A percentile compares a stretch with the other conserved stretches of the same genome.
These are phyloP conservation scores for Sorex maritimensis DNA, from an alignment of 2,797 vertebrate species.

Conservation along the genomic window DNA sequence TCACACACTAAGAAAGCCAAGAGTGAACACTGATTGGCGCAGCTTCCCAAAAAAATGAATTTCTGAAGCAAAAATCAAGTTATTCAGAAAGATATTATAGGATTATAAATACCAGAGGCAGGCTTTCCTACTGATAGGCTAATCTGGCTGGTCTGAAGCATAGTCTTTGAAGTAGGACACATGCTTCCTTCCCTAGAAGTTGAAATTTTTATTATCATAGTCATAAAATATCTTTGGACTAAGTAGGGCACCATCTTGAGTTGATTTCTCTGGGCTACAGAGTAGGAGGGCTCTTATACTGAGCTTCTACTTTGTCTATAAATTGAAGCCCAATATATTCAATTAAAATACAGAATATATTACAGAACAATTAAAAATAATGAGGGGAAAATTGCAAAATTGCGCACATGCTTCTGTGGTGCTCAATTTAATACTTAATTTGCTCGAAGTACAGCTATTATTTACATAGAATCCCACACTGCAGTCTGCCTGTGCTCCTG, in stretches of 20 bases:
- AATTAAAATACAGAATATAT: too few relatives aligned
- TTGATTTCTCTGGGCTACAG: conserved; percentile 75
- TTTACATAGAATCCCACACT: conserved; percentile 14
- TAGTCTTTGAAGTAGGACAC: not conserved
- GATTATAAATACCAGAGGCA: not conserved
- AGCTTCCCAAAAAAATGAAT: conserved; percentile 21
- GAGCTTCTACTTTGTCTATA: conserved; percentile 65
- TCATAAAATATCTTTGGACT: conserved; percentile 75
- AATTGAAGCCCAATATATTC: conserved; percentile 67
- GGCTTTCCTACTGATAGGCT: conserved; percentile 5
- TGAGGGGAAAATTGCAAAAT: conserved; percentile 82
- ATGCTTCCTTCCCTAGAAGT: conserved; percentile 57
- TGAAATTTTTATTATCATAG: conserved; percentile 79
- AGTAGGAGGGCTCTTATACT: conserved; percentile 43
- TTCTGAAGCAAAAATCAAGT: conserved; percentile 51
- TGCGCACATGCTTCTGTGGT: conserved; percentile 56
- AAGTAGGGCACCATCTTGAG: conserved; percentile 78
- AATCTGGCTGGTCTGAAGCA: not conserved
- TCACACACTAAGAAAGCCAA: not conserved
- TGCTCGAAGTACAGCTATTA: conserved; percentile 67
- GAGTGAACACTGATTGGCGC: not conserved
- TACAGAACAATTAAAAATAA: conserved; percentile 84
- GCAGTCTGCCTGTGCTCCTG: not conserved
- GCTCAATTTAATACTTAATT: conserved; percentile 77
- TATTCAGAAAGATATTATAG: conserved; percentile 6